Evolutionary conservation across 2,888 invertebrate species (phyloP), one percentile per base, ranked within the genome.

Genomic region (Pseudococcus viburni): DNA sequence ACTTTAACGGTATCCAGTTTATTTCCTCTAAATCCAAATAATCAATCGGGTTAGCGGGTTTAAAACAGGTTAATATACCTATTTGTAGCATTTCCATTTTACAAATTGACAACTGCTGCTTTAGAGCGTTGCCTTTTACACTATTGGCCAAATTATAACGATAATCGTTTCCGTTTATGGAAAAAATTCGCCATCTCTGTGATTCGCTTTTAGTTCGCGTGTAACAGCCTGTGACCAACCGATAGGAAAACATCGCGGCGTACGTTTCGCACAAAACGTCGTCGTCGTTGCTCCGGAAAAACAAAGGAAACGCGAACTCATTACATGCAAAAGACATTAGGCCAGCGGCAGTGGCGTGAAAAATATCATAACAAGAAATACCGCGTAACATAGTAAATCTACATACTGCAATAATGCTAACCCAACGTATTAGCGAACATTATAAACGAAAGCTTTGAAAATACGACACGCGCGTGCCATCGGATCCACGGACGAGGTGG

Each of bases 281-380:
- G 17, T 64, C 17, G 17, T 55, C 55, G 12, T 55, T 46, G 15
- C 64, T 26, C 1, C 12, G 33, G 26, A 73, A 73, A 73, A 73
- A 73, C 68, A 73, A 73, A 73, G 68, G 68, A 73, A 73, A 73
- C 68, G 68, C 68, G 68, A 33, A 73, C 68, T 73, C 68, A 73
- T 73, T 73, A 73, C 68, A 73, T 73, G 68, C 33, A 73, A 73
- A 73, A 73, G 68, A 73, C 68, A 73, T 59, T 59, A 59, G 7
- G 15, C 17, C 5, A 46, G 17, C 51, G 12, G 15, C 51, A 19
- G 19, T 73, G 33, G 68, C 68, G 68, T 73, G 68, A 73, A 73
- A 73, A 73, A 73, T 73, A 73, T 59, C 59, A 59, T 73, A 73
- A 73, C 68, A 73, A 33, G 68, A 73, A 73, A 33, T 33, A 33